phyloP scores from a whole-genome alignment of 2,113 vertebrate genomes.

The Cheirogaleus medius region DNA sequence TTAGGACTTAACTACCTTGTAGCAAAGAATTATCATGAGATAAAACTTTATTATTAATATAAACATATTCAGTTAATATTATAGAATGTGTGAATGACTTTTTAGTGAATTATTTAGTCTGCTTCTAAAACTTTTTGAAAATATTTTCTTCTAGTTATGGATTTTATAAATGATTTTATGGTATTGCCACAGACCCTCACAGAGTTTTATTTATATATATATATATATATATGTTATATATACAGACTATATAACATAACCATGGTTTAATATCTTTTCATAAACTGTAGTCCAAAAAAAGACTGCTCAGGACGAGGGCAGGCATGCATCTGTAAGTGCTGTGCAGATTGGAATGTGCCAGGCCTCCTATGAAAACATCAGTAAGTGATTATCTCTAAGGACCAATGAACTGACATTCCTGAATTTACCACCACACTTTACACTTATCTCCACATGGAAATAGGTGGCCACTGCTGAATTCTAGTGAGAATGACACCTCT shows the following conservation, averaged over 20 bases:
- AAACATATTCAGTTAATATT: neutral
- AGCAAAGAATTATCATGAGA: neutral
- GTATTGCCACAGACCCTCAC: neutral
- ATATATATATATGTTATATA: no score
- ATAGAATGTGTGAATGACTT: neutral
- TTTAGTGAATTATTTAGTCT: conserved; percentile 25
- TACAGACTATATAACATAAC: neutral
- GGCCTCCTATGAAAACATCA: neutral
- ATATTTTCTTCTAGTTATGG: neutral
- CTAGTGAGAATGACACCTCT: conserved; percentile 48
- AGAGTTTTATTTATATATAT: no score
- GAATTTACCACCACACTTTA: conserved; percentile 45
- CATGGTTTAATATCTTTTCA: conserved; percentile 7
- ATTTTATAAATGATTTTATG: conserved; percentile 16
- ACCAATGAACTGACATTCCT: neutral
- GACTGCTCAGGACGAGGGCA: neutral
- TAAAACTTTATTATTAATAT: neutral
- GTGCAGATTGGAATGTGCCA: neutral
- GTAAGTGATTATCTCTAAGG: neutral
- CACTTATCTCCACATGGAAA: conserved; percentile 41
- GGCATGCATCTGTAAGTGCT: neutral
- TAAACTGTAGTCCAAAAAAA: conserved; percentile 41
- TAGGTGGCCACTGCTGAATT: conserved; percentile 37
- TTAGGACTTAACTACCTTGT: neutral
- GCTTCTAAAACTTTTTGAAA: neutral